A percentile compares a stretch with the other conserved stretches of the same genome.
Evolutionary conservation across 2,888 invertebrate species (phyloP).

Genomic region (Trimorus sp.): DNA sequence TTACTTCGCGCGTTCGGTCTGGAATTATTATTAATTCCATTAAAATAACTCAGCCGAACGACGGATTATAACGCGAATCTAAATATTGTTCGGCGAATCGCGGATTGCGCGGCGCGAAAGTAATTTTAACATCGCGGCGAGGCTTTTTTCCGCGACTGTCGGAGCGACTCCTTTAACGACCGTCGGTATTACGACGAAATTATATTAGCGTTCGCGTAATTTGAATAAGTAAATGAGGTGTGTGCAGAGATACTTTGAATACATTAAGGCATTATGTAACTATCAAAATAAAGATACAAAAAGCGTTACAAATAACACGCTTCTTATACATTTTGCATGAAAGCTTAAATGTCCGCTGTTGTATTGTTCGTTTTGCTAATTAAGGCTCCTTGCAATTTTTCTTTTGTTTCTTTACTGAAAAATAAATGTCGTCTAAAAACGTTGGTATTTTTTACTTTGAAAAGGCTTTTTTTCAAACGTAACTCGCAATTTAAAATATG

Average conservation of each 20-base stretch:
- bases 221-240: conserved; percentile 59
- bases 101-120: conserved; percentile 29
- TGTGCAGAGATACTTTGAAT: conserved; percentile 53
- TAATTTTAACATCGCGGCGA: conserved; percentile 31
- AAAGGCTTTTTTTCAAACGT: too few relatives aligned
- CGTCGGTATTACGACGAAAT: conserved; percentile 45
- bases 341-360: neutral
- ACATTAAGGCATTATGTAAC: conserved; percentile 46
- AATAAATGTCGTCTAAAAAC: too few relatives aligned
- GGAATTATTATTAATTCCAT: conserved; percentile 19
- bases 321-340: conserved; percentile 33
- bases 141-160: conserved; percentile 27
- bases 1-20: conserved; percentile 17
- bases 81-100: conserved; percentile 29
- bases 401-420: too few relatives aligned
- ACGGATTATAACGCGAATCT: conserved; percentile 26
- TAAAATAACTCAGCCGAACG: conserved; percentile 13
- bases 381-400: neutral
- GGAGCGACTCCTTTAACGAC: conserved; percentile 42
- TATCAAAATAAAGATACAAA: conserved; percentile 38
- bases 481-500: too few relatives aligned
- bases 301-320: conserved; percentile 22
- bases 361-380: neutral
- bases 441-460: too few relatives aligned
- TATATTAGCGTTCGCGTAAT: conserved; percentile 49